Conservation (phyloP, 2,113 vertebrate species). For the Rutilus rutilus region DNA sequence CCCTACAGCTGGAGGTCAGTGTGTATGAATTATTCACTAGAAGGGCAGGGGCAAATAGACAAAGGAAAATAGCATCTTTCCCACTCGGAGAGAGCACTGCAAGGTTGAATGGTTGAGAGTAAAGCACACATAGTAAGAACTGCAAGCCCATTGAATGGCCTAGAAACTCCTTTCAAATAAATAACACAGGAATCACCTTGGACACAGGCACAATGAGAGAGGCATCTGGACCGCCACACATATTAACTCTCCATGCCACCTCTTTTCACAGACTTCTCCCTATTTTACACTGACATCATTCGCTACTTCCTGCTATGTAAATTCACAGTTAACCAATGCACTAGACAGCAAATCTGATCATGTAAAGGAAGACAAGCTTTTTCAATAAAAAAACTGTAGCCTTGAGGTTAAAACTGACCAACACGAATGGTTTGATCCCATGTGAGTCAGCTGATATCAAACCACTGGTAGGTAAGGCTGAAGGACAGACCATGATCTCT, state of each 20-base stretch:
- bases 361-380: not conserved
- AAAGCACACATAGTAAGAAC: slow-evolving; percentile 17
- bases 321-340: not conserved
- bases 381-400: not conserved
- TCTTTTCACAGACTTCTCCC: not conserved
- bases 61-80: slow-evolving; percentile 39
- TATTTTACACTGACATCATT: not conserved
- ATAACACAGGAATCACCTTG: slow-evolving; percentile 52
- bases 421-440: not conserved
- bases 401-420: not conserved
- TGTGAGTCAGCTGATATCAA: not conserved
- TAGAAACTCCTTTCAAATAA: slow-evolving; percentile 53
- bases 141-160: slow-evolving; percentile 1
- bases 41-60: slow-evolving; percentile 45
- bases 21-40: slow-evolving; percentile 57
- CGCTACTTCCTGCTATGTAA: not conserved
- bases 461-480: not conserved
- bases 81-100: not conserved
- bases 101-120: slow-evolving; percentile 9
- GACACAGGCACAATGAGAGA: slow-evolving; percentile 53
- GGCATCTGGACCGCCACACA: slow-evolving; percentile 53
- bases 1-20: slow-evolving; percentile 14
- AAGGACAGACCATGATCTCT: not conserved
- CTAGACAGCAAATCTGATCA: not conserved
- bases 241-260: slow-evolving; percentile 40